Evolutionary conservation across 2,888 invertebrate genomes (phyloP), one percentile per base, ranked within the genome.

Genomic region (Tromatobia lineatoria): DNA sequence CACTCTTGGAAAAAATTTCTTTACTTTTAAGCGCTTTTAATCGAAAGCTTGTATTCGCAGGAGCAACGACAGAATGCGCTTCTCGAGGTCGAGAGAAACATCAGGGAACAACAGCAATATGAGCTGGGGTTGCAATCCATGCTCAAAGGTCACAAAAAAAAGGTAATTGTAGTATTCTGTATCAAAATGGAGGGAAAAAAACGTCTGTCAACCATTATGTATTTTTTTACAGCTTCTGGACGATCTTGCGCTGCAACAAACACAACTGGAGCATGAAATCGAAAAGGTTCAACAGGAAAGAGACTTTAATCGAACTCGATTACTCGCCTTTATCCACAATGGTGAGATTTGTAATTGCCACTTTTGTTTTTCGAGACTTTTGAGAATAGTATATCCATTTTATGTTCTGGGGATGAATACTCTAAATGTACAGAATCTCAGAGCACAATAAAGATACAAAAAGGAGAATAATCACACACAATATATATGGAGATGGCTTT

Each of bases 241-340:
- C 86, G 94, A 95, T 90, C 94, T 96, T 87, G 94, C 95, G 76
- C 91, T 95, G 90, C 95, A 96, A 90, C 97, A 97, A 93, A 94
- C 94, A 80, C 95, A 95, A 89, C 93, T 97, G 57, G 97, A 97
- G 90, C 94, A 94, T 85, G 95, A 97, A 93, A 95, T 97, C 86
- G 95, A 95, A 82, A 96, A 95, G 94, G 94, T 97, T 80, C 97
- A 97, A 88, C 95, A 95, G 90, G 95, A 95, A 87, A 96, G 95
- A 93, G 97, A 97, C 91, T 90, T 87, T 6, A 92, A 93, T 80
- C 89, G 92, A 85, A 80, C 88, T 25, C 89, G 90, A 79, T 86
- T 93, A 61, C 89, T 93, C 59, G 90, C 91, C 13, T 90, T 90
- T 38, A 92, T 93, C 87, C 90, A 90, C 67, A 90, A 92, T 85